Conservation (phyloP, 2,888 invertebrate species). For the Synanthedon vespiformis region DNA sequence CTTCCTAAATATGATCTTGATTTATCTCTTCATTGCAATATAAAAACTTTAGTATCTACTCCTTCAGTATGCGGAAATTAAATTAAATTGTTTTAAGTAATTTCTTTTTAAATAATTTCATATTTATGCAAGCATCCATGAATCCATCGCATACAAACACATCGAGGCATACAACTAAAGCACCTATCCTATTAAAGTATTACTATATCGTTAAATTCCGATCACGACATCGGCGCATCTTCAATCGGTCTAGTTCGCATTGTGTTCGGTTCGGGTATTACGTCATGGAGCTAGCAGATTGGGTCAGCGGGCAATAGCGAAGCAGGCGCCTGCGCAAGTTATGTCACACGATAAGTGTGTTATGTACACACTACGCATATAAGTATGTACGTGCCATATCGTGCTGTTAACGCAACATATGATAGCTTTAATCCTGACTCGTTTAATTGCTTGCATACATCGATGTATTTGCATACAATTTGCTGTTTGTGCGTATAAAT, state of each 20-base stretch:
- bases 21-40: too few relatives aligned
- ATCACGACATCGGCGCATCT: slow-evolving; percentile 26
- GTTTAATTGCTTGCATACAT: neutral
- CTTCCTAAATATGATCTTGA: too few relatives aligned
- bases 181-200: too few relatives aligned
- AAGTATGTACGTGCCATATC: slow-evolving; percentile 3
- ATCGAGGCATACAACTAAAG: too few relatives aligned
- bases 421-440: neutral
- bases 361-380: neutral
- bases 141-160: too few relatives aligned
- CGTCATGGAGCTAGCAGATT: slow-evolving; percentile 42
- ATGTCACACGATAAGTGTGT: slow-evolving; percentile 34
- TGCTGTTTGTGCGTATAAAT: neutral
- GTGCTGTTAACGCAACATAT: slow-evolving; percentile 1
- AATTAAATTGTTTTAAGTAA: too few relatives aligned
- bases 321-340: slow-evolving; percentile 38
- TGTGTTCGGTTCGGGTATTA: slow-evolving; percentile 15
- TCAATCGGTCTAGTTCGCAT: slow-evolving; percentile 47
- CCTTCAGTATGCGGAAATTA: too few relatives aligned
- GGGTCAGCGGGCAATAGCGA: slow-evolving; percentile 25
- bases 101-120: too few relatives aligned
- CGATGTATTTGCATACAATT: too few relatives aligned
- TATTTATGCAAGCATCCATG: too few relatives aligned
- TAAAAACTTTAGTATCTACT: too few relatives aligned
- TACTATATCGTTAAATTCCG: slow-evolving; percentile 1